Evolutionary conservation across 2,888 invertebrate genomes (phyloP), one percentile per base, ranked within the genome.

Genomic region (Melanotus villosus): DNA sequence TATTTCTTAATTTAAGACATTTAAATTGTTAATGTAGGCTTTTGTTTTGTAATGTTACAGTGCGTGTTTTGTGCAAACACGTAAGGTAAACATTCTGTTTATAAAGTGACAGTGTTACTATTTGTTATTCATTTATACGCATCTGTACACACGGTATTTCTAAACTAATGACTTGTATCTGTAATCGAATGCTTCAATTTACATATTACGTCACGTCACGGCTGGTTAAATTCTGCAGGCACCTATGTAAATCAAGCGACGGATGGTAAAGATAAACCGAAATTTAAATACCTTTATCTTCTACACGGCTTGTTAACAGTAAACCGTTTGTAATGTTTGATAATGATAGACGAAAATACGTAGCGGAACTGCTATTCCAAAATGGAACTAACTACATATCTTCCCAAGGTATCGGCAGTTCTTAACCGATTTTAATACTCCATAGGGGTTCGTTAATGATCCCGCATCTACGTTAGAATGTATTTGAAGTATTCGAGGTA

Each of bases 201-300:
- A 57, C 64, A 65, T 65, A 54, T 43, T 65, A 65, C 64, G 54
- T 65, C 64, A 65, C 34, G 63, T 41, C 32, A 63, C 34, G 45
- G 64, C 23, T 54, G 26, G 45, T 30, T 65, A 56, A 65, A 65
- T 65, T 54, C 56, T 32, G 56, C 54, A 65, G 64, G 45, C 64
- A 45, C 41, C 34, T 57, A 56, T 65, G 56, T 57, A 65, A 65
- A 65, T 57, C 38, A 52, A 47, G 36, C 26, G 34, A 50, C 62
- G 50, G 54, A 54, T 26, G 38, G 12, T 14, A 56, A 32, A 36
- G 32, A 23, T 50, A 19, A 63, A 19, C 41, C 50, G 26, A 38
- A 54, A 54, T 54, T 63, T 63, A 54, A 63, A 50, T 50, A 52
- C 18, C 16, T 23, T 30, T 50, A 50, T 50, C 50, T 50, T 7